Evolutionary conservation across 2,888 invertebrate species (phyloP).

Genomic region (Pammene aurita): DNA sequence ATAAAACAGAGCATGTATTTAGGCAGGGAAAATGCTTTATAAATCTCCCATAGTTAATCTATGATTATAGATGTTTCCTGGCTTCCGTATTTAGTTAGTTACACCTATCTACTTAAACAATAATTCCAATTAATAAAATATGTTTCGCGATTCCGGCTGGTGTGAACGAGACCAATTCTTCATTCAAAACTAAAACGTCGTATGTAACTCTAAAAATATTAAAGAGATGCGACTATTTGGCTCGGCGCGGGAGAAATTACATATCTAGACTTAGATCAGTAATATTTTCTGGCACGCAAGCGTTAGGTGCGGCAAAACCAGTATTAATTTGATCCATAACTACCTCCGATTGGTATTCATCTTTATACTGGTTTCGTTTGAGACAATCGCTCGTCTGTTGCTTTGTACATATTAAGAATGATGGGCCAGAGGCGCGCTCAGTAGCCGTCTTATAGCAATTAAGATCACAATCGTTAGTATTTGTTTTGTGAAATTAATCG

Average conservation of each 20-base stretch:
- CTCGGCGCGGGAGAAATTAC: background rate
- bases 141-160: background rate
- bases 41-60: background rate
- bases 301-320: background rate
- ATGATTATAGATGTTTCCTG: too few relatives aligned
- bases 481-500: constrained; percentile 54
- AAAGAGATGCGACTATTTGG: background rate
- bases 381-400: background rate
- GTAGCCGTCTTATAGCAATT: constrained; percentile 38
- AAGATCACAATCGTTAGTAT: constrained; percentile 41
- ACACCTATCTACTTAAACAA: background rate
- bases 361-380: background rate
- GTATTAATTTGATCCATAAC: background rate
- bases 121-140: constrained; percentile 9
- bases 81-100: background rate
- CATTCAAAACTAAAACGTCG: background rate
- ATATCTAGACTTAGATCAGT: constrained; percentile 7
- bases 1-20: too few relatives aligned
- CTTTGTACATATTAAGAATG: background rate
- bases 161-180: constrained; percentile 36
- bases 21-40: too few relatives aligned
- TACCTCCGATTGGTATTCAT: background rate
- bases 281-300: background rate
- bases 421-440: constrained; percentile 3
- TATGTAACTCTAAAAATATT: background rate